Percentiles rank a stretch among this genome's conserved stretches.
Conservation (phyloP, 2,888 invertebrate species). For the Rhingia rostrata region DNA sequence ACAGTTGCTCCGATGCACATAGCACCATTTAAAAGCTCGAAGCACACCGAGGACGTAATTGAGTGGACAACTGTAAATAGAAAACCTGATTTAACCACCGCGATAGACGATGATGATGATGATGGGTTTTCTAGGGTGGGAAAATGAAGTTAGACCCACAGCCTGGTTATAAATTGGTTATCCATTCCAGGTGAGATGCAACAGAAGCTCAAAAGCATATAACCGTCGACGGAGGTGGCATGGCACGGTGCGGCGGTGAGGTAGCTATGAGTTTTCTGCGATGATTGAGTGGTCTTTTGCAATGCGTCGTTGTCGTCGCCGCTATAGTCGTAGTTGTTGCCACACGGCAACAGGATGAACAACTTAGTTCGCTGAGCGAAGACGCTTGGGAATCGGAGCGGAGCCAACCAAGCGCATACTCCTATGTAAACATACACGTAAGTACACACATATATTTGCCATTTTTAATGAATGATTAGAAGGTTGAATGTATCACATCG, state of each 20-base stretch:
- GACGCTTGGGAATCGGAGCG: slow-evolving; percentile 70
- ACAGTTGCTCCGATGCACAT: slow-evolving; percentile 66
- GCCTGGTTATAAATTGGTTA: slow-evolving; percentile 70
- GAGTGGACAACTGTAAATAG: slow-evolving; percentile 74
- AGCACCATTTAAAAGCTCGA: slow-evolving; percentile 66
- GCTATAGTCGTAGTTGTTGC: slow-evolving; percentile 24
- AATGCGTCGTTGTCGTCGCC: slow-evolving; percentile 53
- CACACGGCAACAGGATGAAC: slow-evolving; percentile 65
- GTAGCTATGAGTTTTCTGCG: slow-evolving; percentile 48
- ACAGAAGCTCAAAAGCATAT: slow-evolving; percentile 37
- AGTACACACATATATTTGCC: slow-evolving; percentile 43
- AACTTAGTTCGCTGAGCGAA: slow-evolving; percentile 42
- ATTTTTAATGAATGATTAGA: slow-evolving; percentile 68
- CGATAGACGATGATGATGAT: slow-evolving; percentile 56
- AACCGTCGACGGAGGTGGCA: slow-evolving; percentile 12
- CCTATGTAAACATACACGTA: slow-evolving; percentile 17
- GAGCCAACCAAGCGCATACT: slow-evolving; percentile 40
- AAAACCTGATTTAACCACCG: slow-evolving; percentile 69
- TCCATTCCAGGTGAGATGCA: slow-evolving; percentile 69
- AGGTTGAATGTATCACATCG: slow-evolving; percentile 63
- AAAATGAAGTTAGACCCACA: slow-evolving; percentile 68
- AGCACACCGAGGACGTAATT: slow-evolving; percentile 68
- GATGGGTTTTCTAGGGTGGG: slow-evolving; percentile 72
- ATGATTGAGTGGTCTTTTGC: slow-evolving; percentile 72
- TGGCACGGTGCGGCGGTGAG: slow-evolving; percentile 11